Percentiles rank a stretch among this genome's conserved stretches.
phyloP scores from a whole-genome alignment of 2,888 invertebrate genomes.

The Thecocarcelia acutangulata region DNA sequence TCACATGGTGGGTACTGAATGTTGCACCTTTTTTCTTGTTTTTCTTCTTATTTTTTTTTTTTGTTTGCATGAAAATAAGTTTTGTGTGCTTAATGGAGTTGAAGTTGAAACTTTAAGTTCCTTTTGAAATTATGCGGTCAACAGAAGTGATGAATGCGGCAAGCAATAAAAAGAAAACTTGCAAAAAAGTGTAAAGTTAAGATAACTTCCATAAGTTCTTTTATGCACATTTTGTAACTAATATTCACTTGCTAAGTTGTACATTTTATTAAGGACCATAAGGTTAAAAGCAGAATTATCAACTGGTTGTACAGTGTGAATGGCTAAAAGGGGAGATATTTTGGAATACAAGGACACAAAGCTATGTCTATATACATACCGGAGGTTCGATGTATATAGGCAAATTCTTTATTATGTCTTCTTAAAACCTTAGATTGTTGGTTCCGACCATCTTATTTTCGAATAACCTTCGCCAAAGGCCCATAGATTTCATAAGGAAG shows the following conservation, averaged over 20 bases:
- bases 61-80: constrained; percentile 29
- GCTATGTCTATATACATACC: no score
- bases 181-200: constrained; percentile 66
- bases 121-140: constrained; percentile 67
- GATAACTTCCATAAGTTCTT: constrained; percentile 66
- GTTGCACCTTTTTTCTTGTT: constrained; percentile 8
- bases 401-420: no score
- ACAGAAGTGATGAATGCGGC: constrained; percentile 67
- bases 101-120: constrained; percentile 66
- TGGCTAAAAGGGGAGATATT: neutral
- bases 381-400: no score
- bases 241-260: constrained; percentile 62
- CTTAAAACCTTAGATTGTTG: no score
- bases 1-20: neutral
- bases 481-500: no score
- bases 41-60: neutral
- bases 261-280: constrained; percentile 22
- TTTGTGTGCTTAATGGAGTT: constrained; percentile 68
- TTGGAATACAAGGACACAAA: no score
- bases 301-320: neutral
- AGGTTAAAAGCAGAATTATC: constrained; percentile 7
- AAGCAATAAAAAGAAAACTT: constrained; percentile 62
- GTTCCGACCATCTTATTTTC: no score
- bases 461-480: no score
- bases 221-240: constrained; percentile 57